Percentiles rank a stretch among this genome's conserved stretches.
phyloP scores from a whole-genome alignment of 2,797 vertebrate genomes.

The Phoxinus dragarum region DNA sequence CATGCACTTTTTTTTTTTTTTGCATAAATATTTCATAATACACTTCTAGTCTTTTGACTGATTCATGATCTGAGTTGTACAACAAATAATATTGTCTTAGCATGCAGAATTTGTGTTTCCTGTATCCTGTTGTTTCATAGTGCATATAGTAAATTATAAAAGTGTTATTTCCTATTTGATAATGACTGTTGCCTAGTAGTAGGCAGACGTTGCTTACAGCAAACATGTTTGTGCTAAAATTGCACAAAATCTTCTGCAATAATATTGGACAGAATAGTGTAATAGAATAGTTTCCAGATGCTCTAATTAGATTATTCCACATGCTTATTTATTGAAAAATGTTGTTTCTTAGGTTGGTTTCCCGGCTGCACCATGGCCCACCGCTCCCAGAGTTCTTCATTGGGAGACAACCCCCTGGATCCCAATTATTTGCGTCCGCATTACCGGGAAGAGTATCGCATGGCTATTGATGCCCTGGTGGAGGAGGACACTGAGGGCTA shows the following conservation, averaged over 20 bases:
- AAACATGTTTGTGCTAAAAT: not conserved
- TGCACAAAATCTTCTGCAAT: not conserved
- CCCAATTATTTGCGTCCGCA: slow-evolving; percentile 93
- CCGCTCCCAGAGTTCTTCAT: slow-evolving; percentile 92
- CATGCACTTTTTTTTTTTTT: not conserved
- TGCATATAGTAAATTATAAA: not conserved
- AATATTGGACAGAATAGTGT: not conserved
- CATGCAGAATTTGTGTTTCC: not conserved
- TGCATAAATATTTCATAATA: not conserved
- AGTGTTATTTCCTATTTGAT: not conserved
- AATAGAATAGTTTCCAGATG: not conserved
- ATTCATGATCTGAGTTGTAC: not conserved
- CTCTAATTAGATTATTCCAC: not conserved
- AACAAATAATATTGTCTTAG: not conserved
- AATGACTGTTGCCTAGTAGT: not conserved
- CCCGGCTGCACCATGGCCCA: slow-evolving; percentile 84
- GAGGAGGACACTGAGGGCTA: slow-evolving; percentile 90
- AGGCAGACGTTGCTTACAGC: not conserved
- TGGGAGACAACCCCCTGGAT: slow-evolving; percentile 93
- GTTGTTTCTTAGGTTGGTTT: slow-evolving; percentile 42
- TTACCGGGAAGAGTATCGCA: slow-evolving; percentile 97
- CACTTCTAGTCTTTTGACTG: not conserved
- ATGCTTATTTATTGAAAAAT: not conserved
- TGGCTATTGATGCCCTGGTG: slow-evolving; percentile 92
- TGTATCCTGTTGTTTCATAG: not conserved